Evolutionary conservation across 2,113 vertebrate genomes (phyloP), one percentile per base, ranked within the genome.

Genomic region (Oceanites oceanicus): DNA sequence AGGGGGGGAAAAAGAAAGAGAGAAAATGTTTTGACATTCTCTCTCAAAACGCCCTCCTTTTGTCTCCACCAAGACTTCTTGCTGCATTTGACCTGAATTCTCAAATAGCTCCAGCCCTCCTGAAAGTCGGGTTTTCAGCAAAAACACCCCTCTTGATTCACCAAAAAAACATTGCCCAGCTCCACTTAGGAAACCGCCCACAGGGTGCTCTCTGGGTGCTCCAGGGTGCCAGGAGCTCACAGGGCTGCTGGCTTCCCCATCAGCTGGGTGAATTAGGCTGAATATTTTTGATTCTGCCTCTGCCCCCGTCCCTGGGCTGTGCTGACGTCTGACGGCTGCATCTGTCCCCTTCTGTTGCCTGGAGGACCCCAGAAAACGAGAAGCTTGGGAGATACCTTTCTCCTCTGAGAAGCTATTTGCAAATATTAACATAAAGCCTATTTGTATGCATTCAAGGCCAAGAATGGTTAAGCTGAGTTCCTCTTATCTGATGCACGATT

Each of bases 71-170:
- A 88, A 80, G n/a, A 44, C n/a, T 88, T 34, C 49, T 90, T 83
- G 16, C 44, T 93, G 53, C 34, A 45, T 92, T 95, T 95, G 91
- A 92, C 86, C 79, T 80, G 94, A 94, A 91, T 94, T 95, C 71
- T 73, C 58, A 91, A 83, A 53, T 32, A 93, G 63, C 45, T 90
- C 55, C 47, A 78, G 45, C 38, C 45, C 45, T 95, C 42, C 36
- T 34, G 32, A 75, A 90, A 55, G 16, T 58, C 79, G 88, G 36
- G 5, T 76, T 93, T 86, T 68, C 58, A 62, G 44, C 49, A 68
- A 56, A 90, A 88, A 5, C 9, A 29, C 6, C 9, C 14, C 26
- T 65, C 52, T 68, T 6, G 6, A 56, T 70, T 91, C 50, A 70
- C 23, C 2, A 1, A 65, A 29, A 42, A 75, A 47, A 16, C 3